Evolutionary conservation across 2,797 vertebrate genomes (phyloP).

Genomic region (Enteromius paludinosus): DNA sequence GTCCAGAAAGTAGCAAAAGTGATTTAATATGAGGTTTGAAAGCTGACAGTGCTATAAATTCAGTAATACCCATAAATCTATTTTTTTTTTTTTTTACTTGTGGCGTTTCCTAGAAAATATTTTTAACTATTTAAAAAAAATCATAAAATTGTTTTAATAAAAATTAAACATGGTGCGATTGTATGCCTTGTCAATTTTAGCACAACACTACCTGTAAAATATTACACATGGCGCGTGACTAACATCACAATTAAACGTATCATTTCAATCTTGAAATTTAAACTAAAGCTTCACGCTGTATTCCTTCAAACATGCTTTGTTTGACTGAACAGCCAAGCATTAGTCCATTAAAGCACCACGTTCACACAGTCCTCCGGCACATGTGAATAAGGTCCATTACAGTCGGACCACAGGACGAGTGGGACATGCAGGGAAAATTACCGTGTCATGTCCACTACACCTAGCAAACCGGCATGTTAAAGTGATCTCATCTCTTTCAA

Average conservation of each 20-base stretch:
- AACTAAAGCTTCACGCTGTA: neutral
- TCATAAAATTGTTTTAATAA: neutral
- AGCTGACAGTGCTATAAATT: no score
- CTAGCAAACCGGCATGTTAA: neutral
- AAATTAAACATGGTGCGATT: neutral
- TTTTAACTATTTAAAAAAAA: neutral
- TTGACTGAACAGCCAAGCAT: neutral
- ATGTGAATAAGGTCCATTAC: conserved; percentile 68
- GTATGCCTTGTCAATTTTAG: neutral
- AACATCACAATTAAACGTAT: neutral
- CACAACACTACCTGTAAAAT: neutral
- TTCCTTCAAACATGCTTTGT: neutral
- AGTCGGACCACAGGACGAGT: conserved; percentile 18
- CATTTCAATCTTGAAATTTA: neutral
- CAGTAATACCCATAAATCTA: no score
- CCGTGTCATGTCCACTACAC: neutral
- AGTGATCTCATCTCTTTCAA: conserved; percentile 53
- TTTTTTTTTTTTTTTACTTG: neutral
- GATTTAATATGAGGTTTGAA: neutral
- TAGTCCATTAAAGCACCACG: neutral
- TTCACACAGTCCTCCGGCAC: conserved; percentile 40
- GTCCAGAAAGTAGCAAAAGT: neutral
- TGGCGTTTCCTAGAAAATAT: neutral
- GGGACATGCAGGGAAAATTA: neutral
- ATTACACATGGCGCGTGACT: neutral